Evolutionary conservation across 2,113 vertebrate species (phyloP).

Genomic region (Saimiri boliviensis): DNA sequence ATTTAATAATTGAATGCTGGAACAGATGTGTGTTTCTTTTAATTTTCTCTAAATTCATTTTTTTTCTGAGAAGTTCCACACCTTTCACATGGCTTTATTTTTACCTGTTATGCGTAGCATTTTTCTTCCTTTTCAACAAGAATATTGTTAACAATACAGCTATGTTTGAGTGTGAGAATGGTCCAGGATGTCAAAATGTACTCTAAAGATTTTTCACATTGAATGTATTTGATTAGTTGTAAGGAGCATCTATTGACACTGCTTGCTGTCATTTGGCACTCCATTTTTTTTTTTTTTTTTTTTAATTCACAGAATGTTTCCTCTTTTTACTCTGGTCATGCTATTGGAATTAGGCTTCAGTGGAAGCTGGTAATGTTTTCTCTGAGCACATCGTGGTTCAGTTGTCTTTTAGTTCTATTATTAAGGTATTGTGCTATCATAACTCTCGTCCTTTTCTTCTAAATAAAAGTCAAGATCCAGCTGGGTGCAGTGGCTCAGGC

Average conservation of each 20-base stretch:
- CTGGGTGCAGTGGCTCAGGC: no score
- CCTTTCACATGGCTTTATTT: constrained; percentile 53
- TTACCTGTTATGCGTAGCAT: constrained; percentile 36
- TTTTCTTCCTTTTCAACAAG: constrained; percentile 54
- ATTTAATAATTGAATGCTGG: constrained; percentile 54
- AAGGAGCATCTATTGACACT: constrained; percentile 38
- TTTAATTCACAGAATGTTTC: not conserved
- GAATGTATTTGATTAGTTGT: constrained; percentile 59
- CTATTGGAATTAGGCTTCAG: not conserved
- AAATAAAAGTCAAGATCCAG: not conserved
- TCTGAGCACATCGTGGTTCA: not conserved
- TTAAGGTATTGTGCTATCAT: not conserved
- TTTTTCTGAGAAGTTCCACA: constrained; percentile 40
- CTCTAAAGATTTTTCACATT: constrained; percentile 42
- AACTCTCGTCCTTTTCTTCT: not conserved
- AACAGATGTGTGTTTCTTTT: constrained; percentile 32
- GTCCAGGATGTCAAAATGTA: constrained; percentile 60
- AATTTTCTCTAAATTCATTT: constrained; percentile 46
- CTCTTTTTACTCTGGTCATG: not conserved
- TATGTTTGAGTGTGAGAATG: constrained; percentile 6
- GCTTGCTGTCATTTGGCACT: constrained; percentile 51
- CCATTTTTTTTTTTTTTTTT: not conserved
- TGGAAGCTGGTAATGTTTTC: not conserved
- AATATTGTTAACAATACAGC: constrained; percentile 45
- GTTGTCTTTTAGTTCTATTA: not conserved